Conservation (phyloP, 2,113 vertebrate genomes). For the Brachyistius frenatus region DNA sequence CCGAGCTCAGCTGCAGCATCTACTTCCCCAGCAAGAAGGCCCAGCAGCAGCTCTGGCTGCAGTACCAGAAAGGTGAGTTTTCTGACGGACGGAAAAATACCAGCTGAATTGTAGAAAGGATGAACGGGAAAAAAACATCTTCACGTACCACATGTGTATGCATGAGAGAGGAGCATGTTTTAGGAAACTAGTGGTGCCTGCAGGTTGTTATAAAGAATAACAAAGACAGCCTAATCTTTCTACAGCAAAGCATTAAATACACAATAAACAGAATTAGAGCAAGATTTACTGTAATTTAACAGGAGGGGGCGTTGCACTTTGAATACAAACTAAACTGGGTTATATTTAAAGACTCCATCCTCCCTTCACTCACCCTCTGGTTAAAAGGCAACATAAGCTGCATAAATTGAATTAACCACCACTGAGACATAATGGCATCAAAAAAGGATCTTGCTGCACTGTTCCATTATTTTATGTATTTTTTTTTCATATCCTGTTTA, state of each 20-base stretch:
- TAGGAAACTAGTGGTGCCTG: too few species aligned
- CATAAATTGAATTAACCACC: conserved; percentile 43
- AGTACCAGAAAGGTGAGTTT: conserved; percentile 98
- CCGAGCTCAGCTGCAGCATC: conserved; percentile 95
- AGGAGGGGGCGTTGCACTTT: not conserved
- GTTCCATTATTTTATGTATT: conserved; percentile 23
- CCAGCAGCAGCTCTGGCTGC: conserved; percentile 99
- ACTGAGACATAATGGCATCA: conserved; percentile 31
- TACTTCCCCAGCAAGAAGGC: conserved; percentile 98
- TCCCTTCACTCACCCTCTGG: conserved; percentile 28
- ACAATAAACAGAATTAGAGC: not conserved
- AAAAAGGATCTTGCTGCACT: conserved; percentile 23
- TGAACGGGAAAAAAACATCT: not conserved
- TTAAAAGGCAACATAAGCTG: conserved; percentile 42
- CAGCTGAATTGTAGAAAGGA: not conserved
- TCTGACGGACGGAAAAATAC: not conserved
- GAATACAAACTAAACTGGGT: conserved; percentile 34
- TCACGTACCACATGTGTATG: not conserved
- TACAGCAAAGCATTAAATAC: too few species aligned
- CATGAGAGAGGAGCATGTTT: too few species aligned
- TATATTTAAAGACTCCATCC: conserved; percentile 26
- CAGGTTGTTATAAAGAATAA: too few species aligned
- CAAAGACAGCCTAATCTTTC: too few species aligned
- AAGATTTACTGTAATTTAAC: conserved; percentile 1
- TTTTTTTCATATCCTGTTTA: conserved; percentile 21